A percentile compares a stretch with the other conserved stretches of the same genome.
These are phyloP conservation scores for Rhagonycha lutea DNA, from an alignment of 2,888 invertebrate species.

Conservation along the genomic window DNA sequence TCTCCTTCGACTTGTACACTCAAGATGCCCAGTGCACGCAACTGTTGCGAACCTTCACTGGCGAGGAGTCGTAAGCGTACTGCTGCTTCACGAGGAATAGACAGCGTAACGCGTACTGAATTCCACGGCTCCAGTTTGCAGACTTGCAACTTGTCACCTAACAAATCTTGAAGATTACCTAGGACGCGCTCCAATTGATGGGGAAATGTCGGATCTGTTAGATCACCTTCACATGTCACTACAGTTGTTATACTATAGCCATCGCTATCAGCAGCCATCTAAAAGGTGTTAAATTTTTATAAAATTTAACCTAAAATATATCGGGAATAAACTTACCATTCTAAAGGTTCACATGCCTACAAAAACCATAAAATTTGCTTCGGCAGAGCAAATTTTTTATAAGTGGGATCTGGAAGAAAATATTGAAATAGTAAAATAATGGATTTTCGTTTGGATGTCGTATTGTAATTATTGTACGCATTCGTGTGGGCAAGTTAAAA, in stretches of 20 bases:
- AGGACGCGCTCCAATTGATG: conserved; percentile 78
- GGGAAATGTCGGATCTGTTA: conserved; percentile 85
- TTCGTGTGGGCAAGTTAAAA: neutral
- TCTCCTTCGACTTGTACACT: conserved; percentile 94
- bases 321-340: conserved; percentile 15
- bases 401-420: conserved; percentile 20
- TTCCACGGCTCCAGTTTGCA: conserved; percentile 96
- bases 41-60: conserved; percentile 84
- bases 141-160: conserved; percentile 64
- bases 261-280: conserved; percentile 87
- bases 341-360: conserved; percentile 21
- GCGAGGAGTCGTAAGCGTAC: conserved; percentile 88
- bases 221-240: conserved; percentile 91
- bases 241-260: conserved; percentile 78
- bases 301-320: neutral
- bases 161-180: conserved; percentile 76
- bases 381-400: conserved; percentile 5
- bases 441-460: neutral
- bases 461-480: neutral
- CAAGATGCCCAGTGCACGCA: conserved; percentile 90
- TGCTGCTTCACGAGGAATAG: conserved; percentile 95
- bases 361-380: conserved; percentile 18
- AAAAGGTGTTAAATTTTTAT: conserved; percentile 31
- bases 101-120: conserved; percentile 96
- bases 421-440: neutral